Percentiles rank a stretch among this genome's conserved stretches.
These are phyloP conservation scores for Panagrolaimus sp. DNA, from an alignment of 1,140 invertebrate species.

Conservation along the genomic window DNA sequence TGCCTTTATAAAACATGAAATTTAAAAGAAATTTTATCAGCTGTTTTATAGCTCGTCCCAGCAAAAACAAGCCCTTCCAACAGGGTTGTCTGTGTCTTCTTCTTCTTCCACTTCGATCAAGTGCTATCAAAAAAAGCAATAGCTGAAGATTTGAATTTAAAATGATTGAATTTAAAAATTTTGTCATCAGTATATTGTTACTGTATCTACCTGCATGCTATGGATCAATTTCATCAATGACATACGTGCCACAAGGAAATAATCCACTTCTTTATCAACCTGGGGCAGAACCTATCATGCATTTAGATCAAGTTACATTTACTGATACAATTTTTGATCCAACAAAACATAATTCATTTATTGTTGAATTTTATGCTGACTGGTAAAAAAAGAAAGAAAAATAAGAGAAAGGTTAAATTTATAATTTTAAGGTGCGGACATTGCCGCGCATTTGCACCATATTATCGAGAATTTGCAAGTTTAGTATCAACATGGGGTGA, in stretches of 20 bases:
- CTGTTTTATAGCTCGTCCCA: too few species aligned
- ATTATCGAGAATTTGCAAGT: slow-evolving; percentile 49
- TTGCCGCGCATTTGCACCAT: slow-evolving; percentile 58
- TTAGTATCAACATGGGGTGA: slow-evolving; percentile 49
- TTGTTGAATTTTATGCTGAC: slow-evolving; percentile 59
- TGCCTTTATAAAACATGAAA: too few species aligned
- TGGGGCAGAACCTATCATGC: slow-evolving; percentile 57
- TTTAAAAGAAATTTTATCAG: too few species aligned
- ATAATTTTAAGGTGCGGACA: slow-evolving; percentile 53
- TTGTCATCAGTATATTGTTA: too few species aligned
- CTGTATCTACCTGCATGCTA: background rate
- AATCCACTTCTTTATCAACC: slow-evolving; percentile 56
- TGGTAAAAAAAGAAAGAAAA: slow-evolving; percentile 39
- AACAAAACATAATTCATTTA: slow-evolving; percentile 44
- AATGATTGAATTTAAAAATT: too few species aligned
- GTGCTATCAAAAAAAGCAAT: too few species aligned
- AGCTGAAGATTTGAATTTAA: too few species aligned
- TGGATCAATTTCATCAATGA: slow-evolving; percentile 44
- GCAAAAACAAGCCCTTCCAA: too few species aligned
- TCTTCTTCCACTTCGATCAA: too few species aligned
- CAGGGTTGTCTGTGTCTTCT: too few species aligned
- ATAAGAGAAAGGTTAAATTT: slow-evolving; percentile 5
- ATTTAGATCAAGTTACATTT: slow-evolving; percentile 55
- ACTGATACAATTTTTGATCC: slow-evolving; percentile 54
- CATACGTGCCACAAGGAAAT: slow-evolving; percentile 45